Conservation (phyloP, 2,797 vertebrate genomes). For the Tadarida brasiliensis region DNA sequence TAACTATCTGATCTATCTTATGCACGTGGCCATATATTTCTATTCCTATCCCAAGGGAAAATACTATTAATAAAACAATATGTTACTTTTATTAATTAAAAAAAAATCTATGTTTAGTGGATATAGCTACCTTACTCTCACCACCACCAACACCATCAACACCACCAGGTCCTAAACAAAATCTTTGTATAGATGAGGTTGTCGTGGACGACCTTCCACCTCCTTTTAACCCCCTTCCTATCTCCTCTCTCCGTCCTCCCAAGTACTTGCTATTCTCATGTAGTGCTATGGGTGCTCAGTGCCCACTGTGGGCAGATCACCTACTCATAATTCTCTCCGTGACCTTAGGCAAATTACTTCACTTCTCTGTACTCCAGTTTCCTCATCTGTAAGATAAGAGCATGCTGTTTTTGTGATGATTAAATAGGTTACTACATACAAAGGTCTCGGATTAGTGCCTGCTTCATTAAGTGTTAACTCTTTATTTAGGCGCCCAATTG, state of each 20-base stretch:
- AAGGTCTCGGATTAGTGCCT: background rate
- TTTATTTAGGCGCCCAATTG: background rate
- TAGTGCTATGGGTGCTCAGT: background rate
- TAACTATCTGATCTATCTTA: background rate
- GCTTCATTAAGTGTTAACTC: background rate
- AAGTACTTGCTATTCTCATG: background rate
- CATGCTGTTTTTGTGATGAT: background rate
- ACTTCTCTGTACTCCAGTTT: background rate
- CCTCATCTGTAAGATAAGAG: background rate
- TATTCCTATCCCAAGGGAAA: background rate
- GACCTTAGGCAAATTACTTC: background rate
- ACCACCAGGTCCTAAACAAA: background rate
- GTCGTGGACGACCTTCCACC: background rate
- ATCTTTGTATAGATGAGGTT: background rate
- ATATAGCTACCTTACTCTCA: background rate
- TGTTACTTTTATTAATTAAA: background rate
- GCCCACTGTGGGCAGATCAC: background rate
- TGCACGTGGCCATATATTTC: background rate
- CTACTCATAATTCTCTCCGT: background rate
- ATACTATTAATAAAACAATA: background rate
- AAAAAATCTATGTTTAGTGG: background rate
- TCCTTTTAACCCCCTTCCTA: background rate
- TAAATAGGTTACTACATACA: background rate
- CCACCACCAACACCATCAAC: background rate
- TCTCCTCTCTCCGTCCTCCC: background rate